A percentile compares a stretch with the other conserved stretches of the same genome.
phyloP scores from a whole-genome alignment of 2,113 vertebrate genomes.

The Scytalopus superciliaris region DNA sequence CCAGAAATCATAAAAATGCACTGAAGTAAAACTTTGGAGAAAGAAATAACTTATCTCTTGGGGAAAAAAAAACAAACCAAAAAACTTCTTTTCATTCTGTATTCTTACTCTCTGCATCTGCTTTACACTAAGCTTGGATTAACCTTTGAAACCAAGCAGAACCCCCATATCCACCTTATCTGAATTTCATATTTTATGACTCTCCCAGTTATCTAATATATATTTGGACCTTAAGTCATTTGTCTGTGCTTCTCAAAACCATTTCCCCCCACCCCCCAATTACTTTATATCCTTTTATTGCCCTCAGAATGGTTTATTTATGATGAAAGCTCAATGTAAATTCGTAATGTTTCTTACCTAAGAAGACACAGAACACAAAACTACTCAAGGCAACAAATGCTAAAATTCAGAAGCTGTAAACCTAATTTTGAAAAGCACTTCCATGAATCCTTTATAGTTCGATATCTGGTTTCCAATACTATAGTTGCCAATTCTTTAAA shows the following conservation, averaged over 20 bases:
- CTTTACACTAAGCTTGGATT: background rate
- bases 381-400: background rate
- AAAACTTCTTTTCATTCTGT: background rate
- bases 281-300: background rate
- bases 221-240: background rate
- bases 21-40: background rate
- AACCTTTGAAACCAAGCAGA: background rate
- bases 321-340: background rate
- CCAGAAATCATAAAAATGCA: constrained; percentile 31
- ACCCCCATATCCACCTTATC: background rate
- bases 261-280: background rate
- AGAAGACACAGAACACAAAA: background rate
- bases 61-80: background rate
- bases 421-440: background rate
- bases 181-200: background rate
- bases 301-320: background rate
- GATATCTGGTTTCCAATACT: background rate
- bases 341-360: background rate
- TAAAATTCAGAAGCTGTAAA: background rate
- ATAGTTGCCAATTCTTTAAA: background rate
- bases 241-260: background rate
- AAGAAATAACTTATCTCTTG: background rate
- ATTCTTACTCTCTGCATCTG: background rate
- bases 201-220: background rate
- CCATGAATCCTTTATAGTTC: background rate